phyloP scores from a whole-genome alignment of 2,797 vertebrate species.

The Odontamblyopus lacepedii region DNA sequence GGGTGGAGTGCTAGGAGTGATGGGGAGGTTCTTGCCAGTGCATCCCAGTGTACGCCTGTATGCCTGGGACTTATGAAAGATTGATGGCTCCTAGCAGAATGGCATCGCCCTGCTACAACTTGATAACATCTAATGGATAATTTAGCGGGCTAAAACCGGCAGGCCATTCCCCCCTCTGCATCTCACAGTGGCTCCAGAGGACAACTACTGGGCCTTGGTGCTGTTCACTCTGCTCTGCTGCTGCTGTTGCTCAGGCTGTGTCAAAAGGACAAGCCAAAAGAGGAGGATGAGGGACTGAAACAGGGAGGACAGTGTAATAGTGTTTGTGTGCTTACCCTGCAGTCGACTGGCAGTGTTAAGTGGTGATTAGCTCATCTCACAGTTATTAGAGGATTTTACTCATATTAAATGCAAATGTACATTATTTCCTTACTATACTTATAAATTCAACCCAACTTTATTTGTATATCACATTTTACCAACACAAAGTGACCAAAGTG shows the following conservation, averaged over 20 bases:
- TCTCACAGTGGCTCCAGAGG: slow-evolving; percentile 47
- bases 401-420: slow-evolving; percentile 1
- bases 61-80: slow-evolving; percentile 86
- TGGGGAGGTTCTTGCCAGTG: slow-evolving; percentile 48
- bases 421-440: neutral
- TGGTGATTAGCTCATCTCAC: slow-evolving; percentile 45
- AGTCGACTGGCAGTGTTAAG: slow-evolving; percentile 39
- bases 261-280: slow-evolving; percentile 38
- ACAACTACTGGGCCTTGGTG: slow-evolving; percentile 58
- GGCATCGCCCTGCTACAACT: slow-evolving; percentile 95
- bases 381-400: slow-evolving; percentile 10
- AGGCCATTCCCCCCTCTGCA: slow-evolving; percentile 56
- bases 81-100: slow-evolving; percentile 92
- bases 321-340: slow-evolving; percentile 29
- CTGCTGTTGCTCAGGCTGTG: slow-evolving; percentile 25
- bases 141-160: slow-evolving; percentile 89
- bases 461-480: no score
- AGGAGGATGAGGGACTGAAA: slow-evolving; percentile 27
- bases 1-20: slow-evolving; percentile 40
- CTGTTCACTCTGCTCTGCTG: slow-evolving; percentile 13
- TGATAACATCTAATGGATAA: slow-evolving; percentile 98
- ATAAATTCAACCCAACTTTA: no score
- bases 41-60: slow-evolving; percentile 57
- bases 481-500: no score
- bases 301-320: slow-evolving; percentile 20